phyloP scores from a whole-genome alignment of 2,113 vertebrate genomes.

The Prietella phreatophila region DNA sequence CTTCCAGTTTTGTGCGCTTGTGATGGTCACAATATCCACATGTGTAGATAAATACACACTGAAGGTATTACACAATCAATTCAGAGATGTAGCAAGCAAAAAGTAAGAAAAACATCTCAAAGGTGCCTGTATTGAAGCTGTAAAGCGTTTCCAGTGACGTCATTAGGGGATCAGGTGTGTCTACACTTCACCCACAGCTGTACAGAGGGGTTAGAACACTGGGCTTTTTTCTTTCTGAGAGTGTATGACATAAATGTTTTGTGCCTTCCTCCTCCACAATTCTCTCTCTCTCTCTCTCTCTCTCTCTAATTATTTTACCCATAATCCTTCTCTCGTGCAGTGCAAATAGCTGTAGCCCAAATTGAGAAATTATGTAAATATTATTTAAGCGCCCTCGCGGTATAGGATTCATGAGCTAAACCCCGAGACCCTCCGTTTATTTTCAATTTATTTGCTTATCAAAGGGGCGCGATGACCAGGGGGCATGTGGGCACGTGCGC shows the following conservation, averaged over 20 bases:
- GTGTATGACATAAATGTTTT: background rate
- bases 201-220: background rate
- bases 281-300: slow-evolving; percentile 83
- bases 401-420: slow-evolving; percentile 93
- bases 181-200: background rate
- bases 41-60: background rate
- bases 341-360: slow-evolving; percentile 95
- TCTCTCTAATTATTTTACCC: slow-evolving; percentile 96
- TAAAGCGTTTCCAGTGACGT: background rate
- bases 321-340: slow-evolving; percentile 89
- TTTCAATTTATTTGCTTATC: slow-evolving; percentile 99
- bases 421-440: slow-evolving; percentile 89
- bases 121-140: background rate
- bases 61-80: background rate
- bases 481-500: slow-evolving; percentile 71
- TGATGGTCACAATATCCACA: background rate
- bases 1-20: background rate
- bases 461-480: slow-evolving; percentile 95
- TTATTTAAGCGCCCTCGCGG: slow-evolving; percentile 97
- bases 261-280: slow-evolving; percentile 11
- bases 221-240: no score
- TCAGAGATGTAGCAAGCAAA: background rate
- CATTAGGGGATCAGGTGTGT: background rate
- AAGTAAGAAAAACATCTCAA: background rate
- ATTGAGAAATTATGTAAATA: slow-evolving; percentile 99